Evolutionary conservation across 2,797 vertebrate species (phyloP), one percentile per base, ranked within the genome.

Genomic region (Chiloscyllium punctatum): DNA sequence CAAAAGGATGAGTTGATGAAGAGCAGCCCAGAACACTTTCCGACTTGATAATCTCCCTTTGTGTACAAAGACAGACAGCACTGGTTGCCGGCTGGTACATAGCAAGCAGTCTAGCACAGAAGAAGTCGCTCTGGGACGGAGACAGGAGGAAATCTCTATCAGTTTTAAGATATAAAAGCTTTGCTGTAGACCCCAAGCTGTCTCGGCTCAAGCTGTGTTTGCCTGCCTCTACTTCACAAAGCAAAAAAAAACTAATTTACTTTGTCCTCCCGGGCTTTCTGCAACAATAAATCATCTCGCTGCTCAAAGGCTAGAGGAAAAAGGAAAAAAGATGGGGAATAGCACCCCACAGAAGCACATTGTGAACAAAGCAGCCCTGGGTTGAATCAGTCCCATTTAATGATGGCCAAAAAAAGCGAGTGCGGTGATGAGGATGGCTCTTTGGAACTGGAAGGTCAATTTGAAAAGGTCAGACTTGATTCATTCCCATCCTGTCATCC

Each of bases 181-280:
- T 69, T 92, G 90, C 90, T 92, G n/a, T 69, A 69, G 90, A 92
- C 90, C 90, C 90, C 90, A 69, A 92, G 90, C 90, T 69, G 90
- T 92, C 62, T 69, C 5, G 1, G 90, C 90, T 92, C 90, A 69
- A 69, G 90, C 90, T 92, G 90, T 25, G 66, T 92, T 92, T 92
- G 62, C 90, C 62, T 92, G 62, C 62, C 62, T 69, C 62, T 42
- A 92, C n/a, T n/a, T 92, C 90, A 69, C 90, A 92, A 92, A 92
- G 90, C n/a, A 69, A 92, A 92, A 92, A 68, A 68, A 92, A 92
- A 69, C 90, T 92, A 69, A 92, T 92, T 92, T 92, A 92, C 90
- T 68, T 25, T 69, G n/a, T 92, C 62, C 90, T 92, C 90, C 37
- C 8, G 90, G 90, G 90, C 62, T 92, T 92, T 92, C 90, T 37